Base-by-base conservation (phyloP, 1,140 invertebrate genomes). In the Microplitis demolitor region DNA sequence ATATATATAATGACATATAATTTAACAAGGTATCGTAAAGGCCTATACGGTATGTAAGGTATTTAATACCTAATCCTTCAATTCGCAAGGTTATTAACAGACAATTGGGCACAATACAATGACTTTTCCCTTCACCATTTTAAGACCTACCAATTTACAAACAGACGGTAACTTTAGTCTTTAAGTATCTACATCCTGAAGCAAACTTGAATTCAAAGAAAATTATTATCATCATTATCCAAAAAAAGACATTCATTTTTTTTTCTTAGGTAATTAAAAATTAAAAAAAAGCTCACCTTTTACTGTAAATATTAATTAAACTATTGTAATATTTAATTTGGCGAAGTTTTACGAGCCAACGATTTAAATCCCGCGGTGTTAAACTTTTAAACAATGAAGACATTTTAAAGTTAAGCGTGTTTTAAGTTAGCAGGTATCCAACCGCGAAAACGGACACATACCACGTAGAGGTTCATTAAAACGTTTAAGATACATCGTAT, bases 401-500 rank as follows among this genome's bases (percentile, higher is more conserved):
- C 62, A 64, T 64, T 64, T 61, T 33, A 33, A 13, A 11, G 14
- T 31, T 61, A 31, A 31, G 58, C 33, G 58, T 61, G 4, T 35
- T n/a, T 35, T 4, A 37, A 14, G 13, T 61, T 45, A 45, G 39
- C 39, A 45, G 39, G 39, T 45, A 45, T 45, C 39, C 39, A 45
- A 45, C 39, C 39, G 60, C 16, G 60, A 35, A 39, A 64, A 64
- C 33, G 16, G 33, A 45, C 6, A 64, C 33, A 39, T 35, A 64
- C 62, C 72, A 58, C 71, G 62, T 34, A 45, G 39, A 50, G 74
- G 76, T 77, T 83, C 78, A 82, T 82, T 82, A 82, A 80, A 79
- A 77, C 78, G 64, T 80, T 83, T 83, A 81, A 82, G 76, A 73
- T 56, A 68, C 67, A 54, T 78, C 81, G 77, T 83, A 83, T 82